Evolutionary conservation across 2,113 vertebrate genomes (phyloP).

Genomic region (Pituophis catenifer): DNA sequence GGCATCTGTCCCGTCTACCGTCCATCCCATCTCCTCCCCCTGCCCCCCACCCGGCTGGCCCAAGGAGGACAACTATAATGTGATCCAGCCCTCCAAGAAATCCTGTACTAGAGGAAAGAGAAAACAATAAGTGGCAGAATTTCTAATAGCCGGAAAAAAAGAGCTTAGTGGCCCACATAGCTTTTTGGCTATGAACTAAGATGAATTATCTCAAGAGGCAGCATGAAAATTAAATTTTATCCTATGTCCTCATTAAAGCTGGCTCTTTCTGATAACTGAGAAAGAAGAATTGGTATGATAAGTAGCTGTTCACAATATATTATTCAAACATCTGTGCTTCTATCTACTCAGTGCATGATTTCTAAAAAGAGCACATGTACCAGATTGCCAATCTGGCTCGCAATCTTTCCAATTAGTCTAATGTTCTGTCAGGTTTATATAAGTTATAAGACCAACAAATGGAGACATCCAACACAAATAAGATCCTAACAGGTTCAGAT

Average conservation of each 20-base stretch:
- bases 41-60: no score
- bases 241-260: not conserved
- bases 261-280: not conserved
- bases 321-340: not conserved
- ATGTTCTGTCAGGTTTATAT: not conserved
- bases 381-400: not conserved
- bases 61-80: no score
- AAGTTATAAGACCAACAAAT: not conserved
- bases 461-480: not conserved
- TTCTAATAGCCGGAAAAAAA: not conserved
- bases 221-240: not conserved
- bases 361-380: not conserved
- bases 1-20: no score
- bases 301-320: not conserved
- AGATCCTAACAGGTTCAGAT: not conserved
- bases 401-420: not conserved
- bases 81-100: no score
- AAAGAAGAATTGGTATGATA: not conserved
- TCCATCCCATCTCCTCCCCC: no score
- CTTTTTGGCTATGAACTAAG: not conserved
- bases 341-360: not conserved
- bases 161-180: not conserved
- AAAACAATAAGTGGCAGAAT: not conserved
- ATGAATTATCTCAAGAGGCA: not conserved
- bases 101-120: not conserved